Evolutionary conservation across 2,113 vertebrate species (phyloP).

Genomic region (Cottus gobio): DNA sequence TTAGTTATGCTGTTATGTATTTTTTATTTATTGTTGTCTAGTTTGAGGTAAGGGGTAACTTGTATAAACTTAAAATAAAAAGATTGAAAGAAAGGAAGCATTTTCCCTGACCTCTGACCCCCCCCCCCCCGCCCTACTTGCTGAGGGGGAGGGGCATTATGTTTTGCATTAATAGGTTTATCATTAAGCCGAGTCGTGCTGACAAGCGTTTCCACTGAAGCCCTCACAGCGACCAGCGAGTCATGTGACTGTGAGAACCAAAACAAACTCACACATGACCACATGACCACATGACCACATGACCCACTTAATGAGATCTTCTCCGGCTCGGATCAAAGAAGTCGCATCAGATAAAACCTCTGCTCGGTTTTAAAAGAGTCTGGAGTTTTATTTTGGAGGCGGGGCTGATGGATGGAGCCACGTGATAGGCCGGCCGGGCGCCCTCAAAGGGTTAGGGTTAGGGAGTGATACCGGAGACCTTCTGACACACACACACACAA

Average conservation of each 20-base stretch:
- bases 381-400: constrained; percentile 33
- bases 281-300: no score
- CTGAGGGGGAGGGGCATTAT: neutral
- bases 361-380: neutral
- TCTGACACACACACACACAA: constrained; percentile 17
- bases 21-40: no score
- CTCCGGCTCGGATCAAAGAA: no score
- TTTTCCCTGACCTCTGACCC: neutral
- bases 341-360: no score
- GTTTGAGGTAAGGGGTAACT: no score
- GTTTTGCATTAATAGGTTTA: neutral
- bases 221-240: neutral
- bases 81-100: no score
- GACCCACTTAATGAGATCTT: no score
- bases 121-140: no score
- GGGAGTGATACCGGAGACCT: constrained; percentile 64
- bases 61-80: no score
- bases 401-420: constrained; percentile 15
- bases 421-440: constrained; percentile 25
- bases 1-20: no score
- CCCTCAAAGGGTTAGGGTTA: constrained; percentile 20
- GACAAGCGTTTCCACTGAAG: neutral
- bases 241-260: no score
- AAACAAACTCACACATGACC: no score
- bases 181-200: neutral